A percentile compares a stretch with the other conserved stretches of the same genome.
Conservation (phyloP, 2,113 vertebrate species). For the Campylorhamphus procurvoides region DNA sequence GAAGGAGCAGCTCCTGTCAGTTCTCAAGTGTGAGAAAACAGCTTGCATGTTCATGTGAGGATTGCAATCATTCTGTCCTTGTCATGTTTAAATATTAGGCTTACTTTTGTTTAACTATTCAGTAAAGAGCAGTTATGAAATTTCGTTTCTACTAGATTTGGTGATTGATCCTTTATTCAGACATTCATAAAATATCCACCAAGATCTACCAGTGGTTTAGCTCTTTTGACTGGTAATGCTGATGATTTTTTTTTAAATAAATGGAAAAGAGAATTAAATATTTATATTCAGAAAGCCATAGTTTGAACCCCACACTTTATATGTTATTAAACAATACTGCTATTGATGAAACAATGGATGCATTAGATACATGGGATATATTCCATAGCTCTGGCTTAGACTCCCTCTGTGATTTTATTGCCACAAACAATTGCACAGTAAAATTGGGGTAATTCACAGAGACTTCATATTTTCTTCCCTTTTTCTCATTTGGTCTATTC, state of each 20-base stretch:
- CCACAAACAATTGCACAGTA: not conserved
- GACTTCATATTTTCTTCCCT: not conserved
- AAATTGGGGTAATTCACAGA: not conserved
- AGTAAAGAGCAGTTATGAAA: not conserved
- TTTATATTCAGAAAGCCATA: not conserved
- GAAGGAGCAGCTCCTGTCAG: not conserved
- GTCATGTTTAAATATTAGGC: constrained; percentile 5
- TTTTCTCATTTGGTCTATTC: not conserved
- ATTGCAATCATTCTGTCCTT: not conserved
- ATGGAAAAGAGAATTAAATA: not conserved
- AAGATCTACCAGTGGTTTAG: not conserved
- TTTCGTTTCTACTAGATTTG: not conserved
- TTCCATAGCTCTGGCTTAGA: not conserved
- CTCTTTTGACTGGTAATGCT: not conserved
- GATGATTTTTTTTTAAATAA: not conserved
- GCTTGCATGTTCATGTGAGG: not conserved
- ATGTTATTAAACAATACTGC: not conserved
- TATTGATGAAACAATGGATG: not conserved
- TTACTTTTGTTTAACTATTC: constrained; percentile 35
- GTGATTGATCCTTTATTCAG: constrained; percentile 63
- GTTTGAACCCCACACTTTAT: not conserved
- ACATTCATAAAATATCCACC: constrained; percentile 51
- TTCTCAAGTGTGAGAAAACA: not conserved
- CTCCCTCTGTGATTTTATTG: not conserved
- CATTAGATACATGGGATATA: not conserved